Percentiles rank a stretch among this genome's conserved stretches.
Conservation (phyloP, 1,140 invertebrate species). For the Hestina assimilis region DNA sequence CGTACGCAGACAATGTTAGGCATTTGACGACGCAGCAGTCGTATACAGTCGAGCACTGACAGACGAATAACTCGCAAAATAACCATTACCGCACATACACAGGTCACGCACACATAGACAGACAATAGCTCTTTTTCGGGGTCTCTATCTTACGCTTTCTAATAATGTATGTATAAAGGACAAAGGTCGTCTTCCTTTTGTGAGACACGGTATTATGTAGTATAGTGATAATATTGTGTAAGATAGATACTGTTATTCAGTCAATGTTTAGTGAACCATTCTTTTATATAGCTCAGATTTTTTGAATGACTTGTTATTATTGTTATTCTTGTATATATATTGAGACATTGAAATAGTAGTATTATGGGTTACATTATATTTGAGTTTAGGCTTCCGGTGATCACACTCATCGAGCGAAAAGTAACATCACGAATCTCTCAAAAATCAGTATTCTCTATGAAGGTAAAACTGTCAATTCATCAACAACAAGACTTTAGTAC, state of each 20-base stretch:
- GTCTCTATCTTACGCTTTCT: constrained; percentile 31
- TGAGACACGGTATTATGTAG: constrained; percentile 17
- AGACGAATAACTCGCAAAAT: constrained; percentile 49
- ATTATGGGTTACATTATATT: too few species aligned
- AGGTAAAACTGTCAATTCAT: too few species aligned
- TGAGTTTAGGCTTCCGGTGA: too few species aligned
- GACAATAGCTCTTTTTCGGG: constrained; percentile 37
- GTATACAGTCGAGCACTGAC: constrained; percentile 34
- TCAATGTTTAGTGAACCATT: not conserved
- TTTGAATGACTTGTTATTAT: not conserved
- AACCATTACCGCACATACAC: constrained; percentile 37
- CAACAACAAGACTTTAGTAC: too few species aligned
- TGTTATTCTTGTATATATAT: too few species aligned
- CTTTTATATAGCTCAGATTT: not conserved
- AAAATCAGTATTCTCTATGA: too few species aligned
- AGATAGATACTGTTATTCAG: constrained; percentile 13
- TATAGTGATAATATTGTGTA: constrained; percentile 29
- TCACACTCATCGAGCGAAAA: too few species aligned
- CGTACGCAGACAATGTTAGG: constrained; percentile 21
- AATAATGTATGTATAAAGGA: constrained; percentile 51
- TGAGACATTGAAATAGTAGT: too few species aligned
- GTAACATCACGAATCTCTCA: too few species aligned
- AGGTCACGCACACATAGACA: constrained; percentile 18
- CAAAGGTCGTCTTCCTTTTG: constrained; percentile 36
- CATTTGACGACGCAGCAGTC: constrained; percentile 32